Base-by-base conservation (phyloP, 2,113 vertebrate genomes). In the Odocoileus hemionus region DNA sequence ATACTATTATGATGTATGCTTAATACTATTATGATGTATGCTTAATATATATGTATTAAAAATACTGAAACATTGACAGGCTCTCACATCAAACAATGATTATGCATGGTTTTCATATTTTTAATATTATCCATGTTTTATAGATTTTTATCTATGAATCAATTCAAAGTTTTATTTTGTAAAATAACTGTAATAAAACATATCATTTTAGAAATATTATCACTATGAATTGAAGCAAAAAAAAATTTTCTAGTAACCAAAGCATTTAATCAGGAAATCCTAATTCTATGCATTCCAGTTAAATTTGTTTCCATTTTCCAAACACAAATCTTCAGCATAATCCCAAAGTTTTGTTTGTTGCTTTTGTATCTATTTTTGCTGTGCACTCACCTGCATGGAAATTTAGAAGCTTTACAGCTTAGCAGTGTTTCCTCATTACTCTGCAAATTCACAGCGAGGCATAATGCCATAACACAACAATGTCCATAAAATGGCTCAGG, bases 161-260 rank as follows among this genome's bases (percentile, higher is more conserved):
- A 61, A 3, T 90, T 28, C 61, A 83, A 76, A 13, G n/a, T 76
- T 61, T 78, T 87, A 86, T 58, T 96, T 96, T 91, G 7, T 90
- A 86, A 95, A 90, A 80, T 85, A 82, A 91, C 19, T 64, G 4
- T 79, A 88, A 70, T 88, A 89, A 52, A 88, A 70, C 43, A n/a
- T 55, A 90, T 94, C 93, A 15, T 57, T 57, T 96, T 89, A 58
- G 94, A 89, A 57, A 47, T 25, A 93, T 55, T 96, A 92, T 70
- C 50, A 11, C 4, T 52, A 33, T 79, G 47, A 96, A 25, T 30
- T 79, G n/a, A 85, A 21, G 84, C 33, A 91, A 79, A 87, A 93
- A 57, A 57, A 26, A 9, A 6, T 25, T 87, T 84, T 85, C 84
- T 79, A 58, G 30, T 70, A 89, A 94, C 23, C 36, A 74, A 47